Evolutionary conservation across 2,797 vertebrate species (phyloP).

Genomic region (Tachyglossus aculeatus): DNA sequence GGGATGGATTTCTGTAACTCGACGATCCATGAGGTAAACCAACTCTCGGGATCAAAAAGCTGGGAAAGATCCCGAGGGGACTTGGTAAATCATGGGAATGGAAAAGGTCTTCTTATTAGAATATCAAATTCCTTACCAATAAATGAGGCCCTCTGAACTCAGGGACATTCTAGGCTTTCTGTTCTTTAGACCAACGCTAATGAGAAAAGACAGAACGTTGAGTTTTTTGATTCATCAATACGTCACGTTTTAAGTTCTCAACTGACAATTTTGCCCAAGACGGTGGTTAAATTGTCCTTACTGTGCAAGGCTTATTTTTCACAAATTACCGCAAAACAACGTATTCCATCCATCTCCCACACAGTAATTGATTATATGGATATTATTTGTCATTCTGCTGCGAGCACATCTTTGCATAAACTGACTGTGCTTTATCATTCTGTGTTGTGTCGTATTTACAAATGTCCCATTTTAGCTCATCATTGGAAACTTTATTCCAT

Average conservation of each 20-base stretch:
- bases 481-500: constrained; percentile 63
- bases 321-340: constrained; percentile 66
- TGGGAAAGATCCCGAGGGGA: no score
- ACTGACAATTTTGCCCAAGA: constrained; percentile 57
- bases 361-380: constrained; percentile 68
- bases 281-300: constrained; percentile 57
- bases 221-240: constrained; percentile 54
- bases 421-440: constrained; percentile 67
- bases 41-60: no score
- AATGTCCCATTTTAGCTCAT: constrained; percentile 69
- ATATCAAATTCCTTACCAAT: no score
- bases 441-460: constrained; percentile 65
- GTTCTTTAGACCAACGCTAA: not conserved
- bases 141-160: no score
- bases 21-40: no score
- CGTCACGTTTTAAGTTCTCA: constrained; percentile 45
- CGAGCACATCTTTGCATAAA: constrained; percentile 70
- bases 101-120: no score
- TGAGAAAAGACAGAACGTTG: constrained; percentile 38
- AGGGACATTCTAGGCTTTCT: no score
- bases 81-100: no score
- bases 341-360: constrained; percentile 67
- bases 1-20: no score
- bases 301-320: constrained; percentile 55
- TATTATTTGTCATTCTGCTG: constrained; percentile 69